phyloP scores from a whole-genome alignment of 2,797 vertebrate genomes.

The Rhabdophis nuchalis region DNA sequence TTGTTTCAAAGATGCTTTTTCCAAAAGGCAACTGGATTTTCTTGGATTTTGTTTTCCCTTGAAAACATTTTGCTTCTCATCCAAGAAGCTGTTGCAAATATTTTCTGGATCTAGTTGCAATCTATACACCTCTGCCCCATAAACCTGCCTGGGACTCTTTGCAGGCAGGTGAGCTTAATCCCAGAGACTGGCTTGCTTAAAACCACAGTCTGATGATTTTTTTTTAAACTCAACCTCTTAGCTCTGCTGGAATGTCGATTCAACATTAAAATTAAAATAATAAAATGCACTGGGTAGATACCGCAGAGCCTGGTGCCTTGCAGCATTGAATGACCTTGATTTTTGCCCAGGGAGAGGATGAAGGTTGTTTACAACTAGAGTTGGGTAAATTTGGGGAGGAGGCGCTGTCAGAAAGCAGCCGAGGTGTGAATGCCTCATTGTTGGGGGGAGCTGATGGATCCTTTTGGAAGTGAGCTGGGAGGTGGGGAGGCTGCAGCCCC shows the following conservation, averaged over 20 bases:
- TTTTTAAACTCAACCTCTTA: background rate
- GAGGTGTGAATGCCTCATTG: constrained; percentile 33
- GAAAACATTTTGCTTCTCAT: background rate
- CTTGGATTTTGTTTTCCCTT: background rate
- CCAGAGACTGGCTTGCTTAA: background rate
- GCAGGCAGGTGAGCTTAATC: background rate
- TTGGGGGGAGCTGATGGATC: constrained; percentile 22
- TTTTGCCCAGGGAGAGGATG: background rate
- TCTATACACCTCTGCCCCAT: background rate
- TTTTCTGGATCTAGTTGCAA: background rate
- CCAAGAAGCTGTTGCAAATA: background rate
- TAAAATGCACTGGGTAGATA: background rate
- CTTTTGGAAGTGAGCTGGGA: constrained; percentile 14
- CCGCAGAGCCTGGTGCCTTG: background rate
- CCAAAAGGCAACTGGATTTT: background rate
- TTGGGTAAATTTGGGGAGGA: background rate
- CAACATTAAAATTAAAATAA: background rate
- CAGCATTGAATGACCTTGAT: constrained; percentile 10
- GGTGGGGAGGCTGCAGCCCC: background rate
- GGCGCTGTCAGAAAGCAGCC: background rate
- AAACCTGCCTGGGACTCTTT: background rate
- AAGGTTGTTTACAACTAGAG: constrained; percentile 16
- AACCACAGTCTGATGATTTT: background rate
- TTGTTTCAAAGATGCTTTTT: background rate
- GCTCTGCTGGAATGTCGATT: background rate